These are phyloP conservation scores for Pantherophis vulpinus DNA, from an alignment of 2,797 vertebrate genomes.

Conservation along the genomic window DNA sequence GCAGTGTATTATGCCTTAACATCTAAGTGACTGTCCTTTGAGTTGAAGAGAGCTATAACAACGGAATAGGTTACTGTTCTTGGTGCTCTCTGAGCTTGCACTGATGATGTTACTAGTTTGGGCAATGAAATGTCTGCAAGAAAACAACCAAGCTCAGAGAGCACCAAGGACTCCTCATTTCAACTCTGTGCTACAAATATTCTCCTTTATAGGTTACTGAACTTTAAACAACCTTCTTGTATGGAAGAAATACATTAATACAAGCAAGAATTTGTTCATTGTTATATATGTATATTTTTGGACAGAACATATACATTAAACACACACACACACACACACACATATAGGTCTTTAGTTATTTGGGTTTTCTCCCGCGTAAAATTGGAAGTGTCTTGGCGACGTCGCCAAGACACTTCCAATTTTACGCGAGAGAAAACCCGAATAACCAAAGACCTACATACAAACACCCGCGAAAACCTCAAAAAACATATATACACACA, in stretches of 20 bases:
- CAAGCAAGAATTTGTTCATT: neutral
- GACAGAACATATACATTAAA: neutral
- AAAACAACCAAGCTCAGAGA: neutral
- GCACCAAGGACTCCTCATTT: neutral
- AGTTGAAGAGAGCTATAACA: neutral
- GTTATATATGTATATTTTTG: neutral
- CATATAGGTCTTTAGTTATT: too few relatives aligned
- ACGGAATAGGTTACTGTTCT: neutral
- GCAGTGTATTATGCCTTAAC: neutral
- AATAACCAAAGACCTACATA: too few relatives aligned
- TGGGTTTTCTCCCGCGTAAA: too few relatives aligned
- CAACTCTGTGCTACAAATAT: neutral
- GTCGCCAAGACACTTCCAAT: too few relatives aligned
- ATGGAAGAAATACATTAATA: neutral
- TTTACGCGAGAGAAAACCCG: too few relatives aligned
- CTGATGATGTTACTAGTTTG: neutral
- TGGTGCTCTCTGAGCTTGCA: neutral
- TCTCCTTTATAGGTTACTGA: neutral
- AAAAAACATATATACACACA: neutral
- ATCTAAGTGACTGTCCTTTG: neutral
- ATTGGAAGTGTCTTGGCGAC: too few relatives aligned
- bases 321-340: neutral
- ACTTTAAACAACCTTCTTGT: neutral
- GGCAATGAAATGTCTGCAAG: neutral
- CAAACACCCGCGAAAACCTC: too few relatives aligned